A percentile compares a stretch with the other conserved stretches of the same genome.
Evolutionary conservation across 2,888 invertebrate species (phyloP).

Genomic region (Punctoribates punctum): DNA sequence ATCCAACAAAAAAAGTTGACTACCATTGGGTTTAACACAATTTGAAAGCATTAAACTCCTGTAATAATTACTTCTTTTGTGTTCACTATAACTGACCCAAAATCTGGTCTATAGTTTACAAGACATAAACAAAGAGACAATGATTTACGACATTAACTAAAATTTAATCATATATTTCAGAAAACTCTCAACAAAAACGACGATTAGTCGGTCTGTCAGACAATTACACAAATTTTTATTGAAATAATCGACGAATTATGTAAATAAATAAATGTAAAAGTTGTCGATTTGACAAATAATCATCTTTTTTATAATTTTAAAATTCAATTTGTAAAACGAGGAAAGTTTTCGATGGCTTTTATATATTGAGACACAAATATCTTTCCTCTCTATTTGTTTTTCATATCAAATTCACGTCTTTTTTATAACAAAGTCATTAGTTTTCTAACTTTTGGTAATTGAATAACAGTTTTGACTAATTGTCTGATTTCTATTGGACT

Average conservation of each 20-base stretch:
- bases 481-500: too few species aligned
- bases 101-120: constrained; percentile 13
- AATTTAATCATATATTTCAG: background rate
- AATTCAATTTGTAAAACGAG: too few species aligned
- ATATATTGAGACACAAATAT: too few species aligned
- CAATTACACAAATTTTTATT: background rate
- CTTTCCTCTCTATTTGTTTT: too few species aligned
- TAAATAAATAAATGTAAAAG: background rate
- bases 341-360: too few species aligned
- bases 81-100: constrained; percentile 25
- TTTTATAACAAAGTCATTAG: too few species aligned
- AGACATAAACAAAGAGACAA: background rate
- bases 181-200: background rate
- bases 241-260: constrained; percentile 1
- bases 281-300: too few species aligned
- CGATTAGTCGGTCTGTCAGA: background rate
- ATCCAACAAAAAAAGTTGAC: background rate
- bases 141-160: constrained; percentile 17
- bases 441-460: too few species aligned
- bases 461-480: too few species aligned
- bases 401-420: too few species aligned
- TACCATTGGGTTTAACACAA: background rate
- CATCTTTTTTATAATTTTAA: too few species aligned
- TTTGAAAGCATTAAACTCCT: constrained; percentile 18
- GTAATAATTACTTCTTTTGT: constrained; percentile 13